A percentile compares a stretch with the other conserved stretches of the same genome.
phyloP scores from a whole-genome alignment of 1,140 invertebrate genomes.

The Apolygus lucorum region DNA sequence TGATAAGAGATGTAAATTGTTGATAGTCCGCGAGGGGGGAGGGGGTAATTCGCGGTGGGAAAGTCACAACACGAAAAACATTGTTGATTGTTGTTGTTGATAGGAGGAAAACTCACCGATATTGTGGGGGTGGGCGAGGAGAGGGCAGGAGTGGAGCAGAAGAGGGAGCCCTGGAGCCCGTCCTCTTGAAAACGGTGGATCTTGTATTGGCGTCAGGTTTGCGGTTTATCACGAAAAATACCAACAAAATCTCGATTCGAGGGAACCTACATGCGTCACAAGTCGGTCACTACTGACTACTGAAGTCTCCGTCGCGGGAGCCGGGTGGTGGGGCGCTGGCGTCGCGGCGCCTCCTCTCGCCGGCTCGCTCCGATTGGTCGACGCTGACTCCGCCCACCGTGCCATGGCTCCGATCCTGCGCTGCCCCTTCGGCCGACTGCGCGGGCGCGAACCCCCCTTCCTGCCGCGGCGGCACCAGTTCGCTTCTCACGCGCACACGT shows the following conservation, averaged over 20 bases:
- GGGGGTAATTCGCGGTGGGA: too few relatives aligned
- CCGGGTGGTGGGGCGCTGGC: neutral
- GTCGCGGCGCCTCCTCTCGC: neutral
- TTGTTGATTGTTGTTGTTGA: too few relatives aligned
- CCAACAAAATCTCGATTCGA: neutral
- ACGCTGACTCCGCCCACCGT: too few relatives aligned
- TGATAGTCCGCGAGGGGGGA: too few relatives aligned
- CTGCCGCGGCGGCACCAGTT: too few relatives aligned
- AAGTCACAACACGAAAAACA: too few relatives aligned
- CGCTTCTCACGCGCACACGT: too few relatives aligned
- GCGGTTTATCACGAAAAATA: neutral
- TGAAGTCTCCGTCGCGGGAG: neutral
- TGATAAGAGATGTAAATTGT: too few relatives aligned
- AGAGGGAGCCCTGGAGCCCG: neutral
- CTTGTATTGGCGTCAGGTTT: neutral
- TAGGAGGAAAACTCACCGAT: neutral
- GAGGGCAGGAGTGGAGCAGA: neutral
- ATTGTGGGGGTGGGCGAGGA: neutral
- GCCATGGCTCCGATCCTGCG: too few relatives aligned
- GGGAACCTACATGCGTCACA: neutral
- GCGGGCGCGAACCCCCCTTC: neutral
- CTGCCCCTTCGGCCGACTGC: too few relatives aligned
- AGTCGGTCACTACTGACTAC: neutral
- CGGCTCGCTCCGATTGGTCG: too few relatives aligned
- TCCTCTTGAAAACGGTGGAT: neutral